These are phyloP conservation scores for Nemotelus pantherinus DNA, from an alignment of 2,888 invertebrate species.

Conservation along the genomic window DNA sequence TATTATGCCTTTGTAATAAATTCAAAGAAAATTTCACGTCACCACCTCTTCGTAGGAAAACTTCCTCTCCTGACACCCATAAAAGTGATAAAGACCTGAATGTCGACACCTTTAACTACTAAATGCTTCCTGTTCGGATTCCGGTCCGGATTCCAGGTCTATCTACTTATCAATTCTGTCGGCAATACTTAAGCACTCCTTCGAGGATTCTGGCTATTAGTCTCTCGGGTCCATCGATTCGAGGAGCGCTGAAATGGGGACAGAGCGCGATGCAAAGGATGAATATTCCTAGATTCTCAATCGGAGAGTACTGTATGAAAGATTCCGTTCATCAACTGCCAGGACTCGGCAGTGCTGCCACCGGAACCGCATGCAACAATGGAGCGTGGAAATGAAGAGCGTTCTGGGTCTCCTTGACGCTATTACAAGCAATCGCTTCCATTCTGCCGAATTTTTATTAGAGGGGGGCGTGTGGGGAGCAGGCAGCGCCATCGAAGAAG, in stretches of 20 bases:
- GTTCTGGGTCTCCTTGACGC: constrained; percentile 40
- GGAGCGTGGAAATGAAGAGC: constrained; percentile 16
- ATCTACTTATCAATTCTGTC: constrained; percentile 44
- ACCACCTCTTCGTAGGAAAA: constrained; percentile 37
- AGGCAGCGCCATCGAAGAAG: constrained; percentile 28
- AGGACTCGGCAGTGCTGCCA: neutral
- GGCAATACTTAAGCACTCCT: constrained; percentile 41
- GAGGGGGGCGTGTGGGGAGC: neutral
- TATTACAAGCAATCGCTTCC: constrained; percentile 42
- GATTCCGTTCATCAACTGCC: neutral
- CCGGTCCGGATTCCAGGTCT: constrained; percentile 5
- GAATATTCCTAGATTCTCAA: constrained; percentile 28
- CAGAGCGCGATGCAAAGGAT: constrained; percentile 16
- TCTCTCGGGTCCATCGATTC: constrained; percentile 12
- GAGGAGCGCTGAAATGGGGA: neutral
- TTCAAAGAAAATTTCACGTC: constrained; percentile 13
- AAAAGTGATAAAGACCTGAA: constrained; percentile 42
- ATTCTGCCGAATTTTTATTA: constrained; percentile 34
- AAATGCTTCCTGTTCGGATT: constrained; percentile 38
- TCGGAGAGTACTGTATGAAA: constrained; percentile 5
- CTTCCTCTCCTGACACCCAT: constrained; percentile 34
- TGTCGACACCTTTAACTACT: constrained; percentile 38
- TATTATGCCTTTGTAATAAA: constrained; percentile 22
- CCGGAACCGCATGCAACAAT: constrained; percentile 14
- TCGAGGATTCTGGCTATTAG: constrained; percentile 34